phyloP scores from a whole-genome alignment of 1,140 invertebrate species.

The Drosophila punjabiensis region DNA sequence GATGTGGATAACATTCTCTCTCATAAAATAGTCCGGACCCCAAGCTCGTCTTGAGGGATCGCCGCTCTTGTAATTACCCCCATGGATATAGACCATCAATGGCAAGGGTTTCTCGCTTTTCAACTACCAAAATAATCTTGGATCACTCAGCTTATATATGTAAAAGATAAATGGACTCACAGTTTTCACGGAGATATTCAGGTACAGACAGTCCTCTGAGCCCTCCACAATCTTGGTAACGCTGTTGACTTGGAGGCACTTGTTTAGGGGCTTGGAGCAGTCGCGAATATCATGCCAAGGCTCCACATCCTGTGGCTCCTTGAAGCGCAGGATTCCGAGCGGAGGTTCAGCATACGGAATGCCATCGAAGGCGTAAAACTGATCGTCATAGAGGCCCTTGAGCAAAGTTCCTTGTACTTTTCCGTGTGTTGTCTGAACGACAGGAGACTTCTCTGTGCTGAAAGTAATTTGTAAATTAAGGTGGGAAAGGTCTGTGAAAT shows the following conservation, averaged over 20 bases:
- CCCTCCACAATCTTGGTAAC: slow-evolving; percentile 69
- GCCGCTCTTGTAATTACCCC: slow-evolving; percentile 88
- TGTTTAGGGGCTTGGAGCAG: slow-evolving; percentile 47
- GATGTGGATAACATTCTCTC: slow-evolving; percentile 83
- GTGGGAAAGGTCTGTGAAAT: no score
- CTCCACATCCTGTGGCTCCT: slow-evolving; percentile 62
- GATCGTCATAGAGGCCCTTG: slow-evolving; percentile 54
- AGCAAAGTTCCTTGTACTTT: slow-evolving; percentile 53
- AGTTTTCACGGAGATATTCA: slow-evolving; percentile 85
- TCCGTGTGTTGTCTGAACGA: slow-evolving; percentile 61
- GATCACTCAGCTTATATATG: not conserved
- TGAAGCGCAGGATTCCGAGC: slow-evolving; percentile 88
- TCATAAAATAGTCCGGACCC: slow-evolving; percentile 87
- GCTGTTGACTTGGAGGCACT: slow-evolving; percentile 59
- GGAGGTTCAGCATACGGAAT: slow-evolving; percentile 87
- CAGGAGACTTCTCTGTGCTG: slow-evolving; percentile 3
- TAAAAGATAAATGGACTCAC: slow-evolving; percentile 16
- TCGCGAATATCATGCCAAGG: slow-evolving; percentile 64
- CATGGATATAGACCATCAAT: slow-evolving; percentile 90
- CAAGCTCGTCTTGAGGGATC: slow-evolving; percentile 70
- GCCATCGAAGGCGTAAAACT: slow-evolving; percentile 73
- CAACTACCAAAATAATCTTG: slow-evolving; percentile 23
- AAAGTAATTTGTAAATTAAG: no score
- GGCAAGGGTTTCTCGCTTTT: slow-evolving; percentile 81
- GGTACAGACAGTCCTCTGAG: slow-evolving; percentile 85